These are phyloP conservation scores for Sthenelais limicola DNA, from an alignment of 2,888 invertebrate genomes.

Conservation along the genomic window DNA sequence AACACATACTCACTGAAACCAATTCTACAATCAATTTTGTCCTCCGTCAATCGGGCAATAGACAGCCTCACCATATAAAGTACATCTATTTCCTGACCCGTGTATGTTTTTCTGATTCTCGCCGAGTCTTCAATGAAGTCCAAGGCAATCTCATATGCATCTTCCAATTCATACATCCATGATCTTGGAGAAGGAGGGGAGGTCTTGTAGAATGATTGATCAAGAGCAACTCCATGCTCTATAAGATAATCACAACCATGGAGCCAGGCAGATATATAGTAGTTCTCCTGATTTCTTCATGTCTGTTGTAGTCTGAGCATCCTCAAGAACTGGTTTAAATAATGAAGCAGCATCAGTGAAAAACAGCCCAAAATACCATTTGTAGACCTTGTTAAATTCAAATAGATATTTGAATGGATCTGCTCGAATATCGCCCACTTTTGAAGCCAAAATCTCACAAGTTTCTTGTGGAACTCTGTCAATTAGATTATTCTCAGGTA, in stretches of 20 bases:
- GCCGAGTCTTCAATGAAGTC: conserved; percentile 8
- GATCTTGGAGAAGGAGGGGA: not conserved
- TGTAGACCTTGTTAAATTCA: conserved; percentile 20
- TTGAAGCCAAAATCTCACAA: not conserved
- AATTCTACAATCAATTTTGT: conserved; percentile 1
- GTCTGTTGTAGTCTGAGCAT: conserved; percentile 7
- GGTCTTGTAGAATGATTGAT: not conserved
- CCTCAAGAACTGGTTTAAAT: not conserved
- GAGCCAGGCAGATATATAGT: not conserved
- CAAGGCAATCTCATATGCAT: conserved; percentile 12
- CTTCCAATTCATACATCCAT: not conserved
- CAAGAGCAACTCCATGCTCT: conserved; percentile 8
- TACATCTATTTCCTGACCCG: not conserved
- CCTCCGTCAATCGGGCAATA: not conserved
- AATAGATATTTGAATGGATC: conserved; percentile 25
- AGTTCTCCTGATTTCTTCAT: not conserved
- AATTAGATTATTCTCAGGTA: conserved; percentile 34
- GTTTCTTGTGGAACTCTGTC: conserved; percentile 1
- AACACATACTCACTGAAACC: not conserved
- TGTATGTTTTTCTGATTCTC: not conserved
- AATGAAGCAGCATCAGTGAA: not conserved
- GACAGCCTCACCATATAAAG: not conserved
- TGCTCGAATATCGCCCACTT: not conserved
- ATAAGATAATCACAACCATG: not conserved
- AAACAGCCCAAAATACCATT: conserved; percentile 17